Base-by-base conservation (phyloP, 1,140 invertebrate species). In the Coenobita brevimanus region DNA sequence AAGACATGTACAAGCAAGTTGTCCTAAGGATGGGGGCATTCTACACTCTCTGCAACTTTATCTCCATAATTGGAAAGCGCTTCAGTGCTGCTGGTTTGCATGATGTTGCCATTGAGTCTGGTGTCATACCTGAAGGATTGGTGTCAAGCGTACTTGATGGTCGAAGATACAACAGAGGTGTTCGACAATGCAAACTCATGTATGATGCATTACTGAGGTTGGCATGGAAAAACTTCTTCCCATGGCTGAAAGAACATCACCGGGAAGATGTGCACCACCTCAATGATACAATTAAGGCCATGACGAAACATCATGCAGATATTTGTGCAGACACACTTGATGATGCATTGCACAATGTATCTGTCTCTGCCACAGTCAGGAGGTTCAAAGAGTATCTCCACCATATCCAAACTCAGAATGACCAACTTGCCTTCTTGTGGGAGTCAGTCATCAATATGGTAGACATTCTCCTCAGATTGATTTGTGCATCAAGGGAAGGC, bases 81-180 rank as follows among this genome's bases (percentile, higher is more conserved):
- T 91, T 89, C 82, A 1, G 79, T 57, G 90, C 89, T 89, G 87
- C 82, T 24, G 90, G 90, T 15, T 62, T 90, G 4, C 38, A 62
- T 54, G 89, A 91, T 84, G 33, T 91, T n/a, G 15, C 80, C 17
- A 78, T 91, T 85, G 89, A 91, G 85, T 86, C 89, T 43, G 90
- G 83, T 4, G 73, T 91, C 41, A 69, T 90, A 8, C 88, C 82
- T 43, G 75, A 89, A 21, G 91, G 89, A 4, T 90, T 88, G n/a
- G 71, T 91, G 21, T 75, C 76, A 24, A 69, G 46, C 21, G 88
- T 91, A 2, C 33, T 91, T 50, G 88, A 88, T 54, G 91, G 90
- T 36, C 78, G 67, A 79, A 79, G 89, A 6, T 91, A 91, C 75
- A 91, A 90, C 64, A n/a, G 91, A 2, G 73, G 57, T 78, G 67